Evolutionary conservation across 2,888 invertebrate species (phyloP).

Genomic region (Orchesella flavescens): DNA sequence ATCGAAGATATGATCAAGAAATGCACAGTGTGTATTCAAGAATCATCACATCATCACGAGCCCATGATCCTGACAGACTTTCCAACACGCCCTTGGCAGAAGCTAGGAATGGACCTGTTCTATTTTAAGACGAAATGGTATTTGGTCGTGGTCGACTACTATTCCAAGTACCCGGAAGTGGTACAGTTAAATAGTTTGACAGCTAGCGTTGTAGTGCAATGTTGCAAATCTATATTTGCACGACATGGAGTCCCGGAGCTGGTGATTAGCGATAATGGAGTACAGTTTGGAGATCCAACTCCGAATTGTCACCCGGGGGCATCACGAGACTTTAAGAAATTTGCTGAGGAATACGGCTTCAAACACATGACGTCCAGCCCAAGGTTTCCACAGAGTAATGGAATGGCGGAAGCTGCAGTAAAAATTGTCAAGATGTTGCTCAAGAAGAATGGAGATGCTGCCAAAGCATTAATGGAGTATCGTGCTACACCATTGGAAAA

Average conservation of each 20-base stretch:
- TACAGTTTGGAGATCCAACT: constrained; percentile 65
- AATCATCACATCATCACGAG: constrained; percentile 31
- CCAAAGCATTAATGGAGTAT: constrained; percentile 70
- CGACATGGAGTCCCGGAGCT: constrained; percentile 71
- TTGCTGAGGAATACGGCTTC: constrained; percentile 69
- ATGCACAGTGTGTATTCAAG: constrained; percentile 27
- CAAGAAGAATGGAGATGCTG: constrained; percentile 71
- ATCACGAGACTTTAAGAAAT: constrained; percentile 59
- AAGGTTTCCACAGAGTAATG: constrained; percentile 68
- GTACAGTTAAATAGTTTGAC: constrained; percentile 40
- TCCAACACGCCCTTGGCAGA: constrained; percentile 65
- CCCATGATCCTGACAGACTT: constrained; percentile 60
- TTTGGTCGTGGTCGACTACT: constrained; percentile 35
- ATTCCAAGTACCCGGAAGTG: constrained; percentile 70
- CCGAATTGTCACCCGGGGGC: background rate
- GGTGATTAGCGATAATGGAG: constrained; percentile 67
- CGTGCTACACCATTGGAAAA: constrained; percentile 69
- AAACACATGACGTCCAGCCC: constrained; percentile 67
- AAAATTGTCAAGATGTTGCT: constrained; percentile 69
- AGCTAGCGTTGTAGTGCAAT: background rate
- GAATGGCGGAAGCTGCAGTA: constrained; percentile 68
- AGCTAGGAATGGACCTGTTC: constrained; percentile 64
- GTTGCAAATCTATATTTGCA: background rate
- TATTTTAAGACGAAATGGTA: background rate
- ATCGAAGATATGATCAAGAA: constrained; percentile 12